Evolutionary conservation across 2,797 vertebrate species (phyloP).

Genomic region (Pristis pectinata): DNA sequence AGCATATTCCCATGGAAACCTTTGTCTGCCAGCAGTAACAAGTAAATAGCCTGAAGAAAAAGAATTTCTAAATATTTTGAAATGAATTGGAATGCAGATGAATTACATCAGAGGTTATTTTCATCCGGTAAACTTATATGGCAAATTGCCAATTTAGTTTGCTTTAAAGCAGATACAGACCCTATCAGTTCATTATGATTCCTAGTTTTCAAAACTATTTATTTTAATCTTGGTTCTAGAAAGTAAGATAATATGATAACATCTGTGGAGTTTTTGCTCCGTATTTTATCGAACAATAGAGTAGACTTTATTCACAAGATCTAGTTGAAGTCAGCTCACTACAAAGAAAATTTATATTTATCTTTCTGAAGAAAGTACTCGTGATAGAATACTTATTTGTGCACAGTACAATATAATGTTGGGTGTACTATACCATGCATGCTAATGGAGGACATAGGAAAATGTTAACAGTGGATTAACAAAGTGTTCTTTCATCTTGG

Average conservation of each 20-base stretch:
- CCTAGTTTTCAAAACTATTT: neutral
- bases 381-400: neutral
- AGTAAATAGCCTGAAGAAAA: neutral
- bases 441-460: neutral
- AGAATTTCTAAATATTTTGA: neutral
- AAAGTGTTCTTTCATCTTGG: neutral
- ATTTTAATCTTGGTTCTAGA: neutral
- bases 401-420: neutral
- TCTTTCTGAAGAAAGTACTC: neutral
- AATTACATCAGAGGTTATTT: neutral
- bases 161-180: neutral
- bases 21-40: neutral
- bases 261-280: neutral
- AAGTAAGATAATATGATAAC: neutral
- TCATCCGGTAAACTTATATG: neutral
- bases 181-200: neutral
- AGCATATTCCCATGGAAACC: slow-evolving; percentile 7
- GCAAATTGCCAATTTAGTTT: neutral
- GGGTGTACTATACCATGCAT: neutral
- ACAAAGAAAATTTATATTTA: neutral
- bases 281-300: neutral
- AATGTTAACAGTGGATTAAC: neutral
- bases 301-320: neutral
- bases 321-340: neutral
- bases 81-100: neutral